Evolutionary conservation across 2,888 invertebrate genomes (phyloP).

Genomic region (Luffia ferchaultella): DNA sequence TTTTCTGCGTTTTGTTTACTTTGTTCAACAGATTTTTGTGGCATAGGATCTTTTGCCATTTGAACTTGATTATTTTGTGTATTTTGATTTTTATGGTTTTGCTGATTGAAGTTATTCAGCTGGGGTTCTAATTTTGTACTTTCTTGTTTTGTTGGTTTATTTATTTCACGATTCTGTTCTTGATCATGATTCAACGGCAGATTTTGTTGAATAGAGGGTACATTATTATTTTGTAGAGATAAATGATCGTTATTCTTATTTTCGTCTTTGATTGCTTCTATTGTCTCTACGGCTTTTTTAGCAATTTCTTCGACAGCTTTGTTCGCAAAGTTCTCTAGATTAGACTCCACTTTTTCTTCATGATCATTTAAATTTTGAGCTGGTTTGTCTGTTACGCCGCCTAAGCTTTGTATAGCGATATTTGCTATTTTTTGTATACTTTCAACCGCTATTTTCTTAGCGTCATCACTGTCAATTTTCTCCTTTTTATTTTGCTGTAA

Average conservation of each 20-base stretch:
- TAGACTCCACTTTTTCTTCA: constrained; percentile 18
- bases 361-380: constrained; percentile 5
- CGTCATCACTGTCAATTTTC: constrained; percentile 44
- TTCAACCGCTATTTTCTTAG: constrained; percentile 57
- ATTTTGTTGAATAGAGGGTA: constrained; percentile 10
- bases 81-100: constrained; percentile 1
- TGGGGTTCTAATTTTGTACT: constrained; percentile 1
- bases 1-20: neutral
- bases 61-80: neutral
- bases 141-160: neutral
- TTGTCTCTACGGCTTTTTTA: constrained; percentile 48
- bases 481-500: constrained; percentile 49
- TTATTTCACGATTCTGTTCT: constrained; percentile 1
- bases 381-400: constrained; percentile 45
- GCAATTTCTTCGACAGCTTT: constrained; percentile 54
- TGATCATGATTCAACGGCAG: constrained; percentile 6
- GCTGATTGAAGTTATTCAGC: constrained; percentile 6
- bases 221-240: constrained; percentile 7
- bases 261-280: constrained; percentile 49
- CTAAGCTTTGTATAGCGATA: constrained; percentile 51
- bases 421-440: constrained; percentile 59
- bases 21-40: too few relatives aligned
- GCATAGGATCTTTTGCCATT: neutral
- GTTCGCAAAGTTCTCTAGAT: constrained; percentile 12
- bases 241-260: constrained; percentile 8